Base-by-base conservation (phyloP, 2,797 vertebrate genomes). In the Brachymystax lenok region DNA sequence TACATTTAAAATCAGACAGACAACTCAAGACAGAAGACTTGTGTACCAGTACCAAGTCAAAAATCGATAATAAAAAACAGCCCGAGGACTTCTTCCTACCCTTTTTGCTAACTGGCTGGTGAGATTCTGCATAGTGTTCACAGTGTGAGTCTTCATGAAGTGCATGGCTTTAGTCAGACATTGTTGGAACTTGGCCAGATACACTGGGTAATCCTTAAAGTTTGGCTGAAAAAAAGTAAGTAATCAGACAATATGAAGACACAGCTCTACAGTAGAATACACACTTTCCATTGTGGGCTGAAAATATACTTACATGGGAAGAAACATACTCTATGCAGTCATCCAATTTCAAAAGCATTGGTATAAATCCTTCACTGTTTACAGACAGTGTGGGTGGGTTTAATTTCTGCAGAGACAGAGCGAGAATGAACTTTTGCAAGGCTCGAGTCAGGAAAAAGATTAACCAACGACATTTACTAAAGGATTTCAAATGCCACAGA, bases 111-210 rank as follows among this genome's bases (percentile, higher is more conserved):
- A 94, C 86, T 98, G 97, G 87, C 86, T 96, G 56, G 97, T 98
- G 84, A 99, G 97, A 88, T 96, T 96, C 83, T 99, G 97, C 80
- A 99, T 92, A 67, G 95, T 97, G 87, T 96, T 97, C 84, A 98
- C 95, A 84, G 96, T 96, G 88, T 98, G 95, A 2, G 92, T 95
- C 93, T 98, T 99, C 95, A 99, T 97, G 80, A 98, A 96, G 82
- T 97, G 97, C 95, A 99, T 95, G 88, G 96, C 97, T 97, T 96
- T 98, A 78, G 97, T 97, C 85, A 99, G 97, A 92, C 98, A 99
- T 83, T 97, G 98, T 82, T 96, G 98, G 91, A 98, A 98, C 85
- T 98, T 99, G 33, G 92, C 83, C 89, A 98, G 89, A 90, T 98
- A 99, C 17, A 98, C 94, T 2, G 98, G 96, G 80, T 98, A 98